A percentile compares a stretch with the other conserved stretches of the same genome.
These are phyloP conservation scores for Dipodomys merriami DNA, from an alignment of 2,113 vertebrate species.

Conservation along the genomic window DNA sequence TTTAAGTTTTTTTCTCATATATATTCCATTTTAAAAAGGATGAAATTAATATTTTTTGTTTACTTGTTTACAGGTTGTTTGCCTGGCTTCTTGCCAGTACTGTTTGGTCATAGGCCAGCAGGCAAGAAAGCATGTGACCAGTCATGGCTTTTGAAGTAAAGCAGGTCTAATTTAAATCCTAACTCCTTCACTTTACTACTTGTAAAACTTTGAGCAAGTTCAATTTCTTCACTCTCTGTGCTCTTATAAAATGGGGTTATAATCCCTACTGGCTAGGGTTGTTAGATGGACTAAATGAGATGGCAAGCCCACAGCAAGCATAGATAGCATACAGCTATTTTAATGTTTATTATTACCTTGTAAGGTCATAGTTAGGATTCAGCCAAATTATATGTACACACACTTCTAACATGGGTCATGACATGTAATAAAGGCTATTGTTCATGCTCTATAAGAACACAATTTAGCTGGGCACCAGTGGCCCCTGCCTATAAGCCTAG, in stretches of 20 bases:
- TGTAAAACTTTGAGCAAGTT: neutral
- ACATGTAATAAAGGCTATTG: slow-evolving; percentile 1
- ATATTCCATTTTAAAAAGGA: neutral
- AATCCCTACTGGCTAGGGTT: neutral
- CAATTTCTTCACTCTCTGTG: slow-evolving; percentile 8
- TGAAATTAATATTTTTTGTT: neutral
- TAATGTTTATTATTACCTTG: slow-evolving; percentile 36
- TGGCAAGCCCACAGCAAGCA: slow-evolving; percentile 17
- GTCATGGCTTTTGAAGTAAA: neutral
- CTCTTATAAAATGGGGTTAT: slow-evolving; percentile 27
- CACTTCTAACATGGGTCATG: neutral
- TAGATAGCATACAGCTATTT: neutral
- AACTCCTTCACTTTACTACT: neutral
- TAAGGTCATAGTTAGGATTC: slow-evolving; percentile 19
- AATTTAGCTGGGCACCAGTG: no score
- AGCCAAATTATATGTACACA: neutral
- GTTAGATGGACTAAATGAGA: slow-evolving; percentile 35
- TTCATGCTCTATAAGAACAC: slow-evolving; percentile 1
- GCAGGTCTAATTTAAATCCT: neutral
- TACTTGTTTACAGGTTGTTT: neutral
- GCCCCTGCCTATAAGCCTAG: neutral
- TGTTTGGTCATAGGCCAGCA: neutral
- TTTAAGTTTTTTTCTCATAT: slow-evolving; percentile 22
- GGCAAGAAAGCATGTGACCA: neutral
- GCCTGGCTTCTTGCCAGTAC: neutral